Conservation (phyloP, 2,888 invertebrate species). For the Agriopis aurantiaria region DNA sequence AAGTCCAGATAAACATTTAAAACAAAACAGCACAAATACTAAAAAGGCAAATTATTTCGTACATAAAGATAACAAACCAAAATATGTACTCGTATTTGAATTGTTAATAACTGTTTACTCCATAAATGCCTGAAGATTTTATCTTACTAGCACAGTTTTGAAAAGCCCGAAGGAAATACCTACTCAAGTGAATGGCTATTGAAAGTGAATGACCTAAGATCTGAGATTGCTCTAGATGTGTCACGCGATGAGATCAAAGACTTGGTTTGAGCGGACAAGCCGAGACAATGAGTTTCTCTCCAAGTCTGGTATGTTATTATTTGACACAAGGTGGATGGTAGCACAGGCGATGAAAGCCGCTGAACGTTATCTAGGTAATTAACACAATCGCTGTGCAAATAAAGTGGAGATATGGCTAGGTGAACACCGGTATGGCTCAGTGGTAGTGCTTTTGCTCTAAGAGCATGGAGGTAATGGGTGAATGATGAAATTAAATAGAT, state of each 20-base stretch:
- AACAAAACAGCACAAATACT: neutral
- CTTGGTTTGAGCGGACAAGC: slow-evolving; percentile 6
- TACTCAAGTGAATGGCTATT: slow-evolving; percentile 31
- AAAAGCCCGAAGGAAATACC: slow-evolving; percentile 5
- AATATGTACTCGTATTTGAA: neutral
- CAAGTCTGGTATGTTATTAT: slow-evolving; percentile 8
- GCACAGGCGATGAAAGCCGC: slow-evolving; percentile 2
- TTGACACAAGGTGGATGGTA: slow-evolving; percentile 5
- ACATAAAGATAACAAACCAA: slow-evolving; percentile 1
- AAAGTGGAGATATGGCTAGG: neutral
- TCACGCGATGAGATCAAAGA: slow-evolving; percentile 21
- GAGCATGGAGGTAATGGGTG: too few relatives aligned
- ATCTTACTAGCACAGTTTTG: slow-evolving; percentile 25
- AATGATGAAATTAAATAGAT: too few relatives aligned
- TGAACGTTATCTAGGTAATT: slow-evolving; percentile 28
- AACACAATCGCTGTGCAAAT: slow-evolving; percentile 21
- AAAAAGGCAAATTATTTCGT: neutral
- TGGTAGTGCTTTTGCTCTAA: neutral
- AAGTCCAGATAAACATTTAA: too few relatives aligned
- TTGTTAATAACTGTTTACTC: slow-evolving; percentile 5
- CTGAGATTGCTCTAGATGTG: slow-evolving; percentile 19
- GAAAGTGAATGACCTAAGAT: slow-evolving; percentile 37
- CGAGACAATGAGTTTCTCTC: slow-evolving; percentile 18
- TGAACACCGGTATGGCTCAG: neutral
- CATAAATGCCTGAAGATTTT: slow-evolving; percentile 2